Evolutionary conservation across 2,888 invertebrate species (phyloP).

Genomic region (Tubulanus polymorphus): DNA sequence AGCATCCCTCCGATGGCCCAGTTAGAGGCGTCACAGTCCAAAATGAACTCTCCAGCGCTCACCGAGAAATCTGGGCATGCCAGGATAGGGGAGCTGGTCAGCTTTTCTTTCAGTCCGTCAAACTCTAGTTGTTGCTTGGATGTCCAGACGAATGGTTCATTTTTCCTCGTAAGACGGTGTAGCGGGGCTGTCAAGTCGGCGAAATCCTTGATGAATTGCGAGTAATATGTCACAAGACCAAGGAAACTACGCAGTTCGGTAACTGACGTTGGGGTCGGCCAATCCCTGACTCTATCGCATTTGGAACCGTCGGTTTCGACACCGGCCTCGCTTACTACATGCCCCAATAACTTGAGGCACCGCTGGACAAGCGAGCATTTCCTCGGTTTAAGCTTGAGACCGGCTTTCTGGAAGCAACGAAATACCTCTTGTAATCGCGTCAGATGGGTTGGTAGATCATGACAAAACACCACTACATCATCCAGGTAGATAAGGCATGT

Average conservation of each 20-base stretch:
- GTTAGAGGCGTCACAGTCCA: neutral
- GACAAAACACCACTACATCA: neutral
- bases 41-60: neutral
- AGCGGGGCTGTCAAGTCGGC: conserved; percentile 4
- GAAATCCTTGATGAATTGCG: conserved; percentile 4
- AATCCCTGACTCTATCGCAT: neutral
- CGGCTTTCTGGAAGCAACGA: neutral
- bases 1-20: neutral
- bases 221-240: conserved; percentile 4
- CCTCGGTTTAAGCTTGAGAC: conserved; percentile 11
- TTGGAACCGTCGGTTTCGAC: conserved; percentile 4
- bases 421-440: conserved; percentile 5
- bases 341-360: conserved; percentile 14
- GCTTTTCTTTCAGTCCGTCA: neutral
- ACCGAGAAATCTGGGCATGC: neutral
- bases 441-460: neutral
- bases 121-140: neutral
- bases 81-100: neutral
- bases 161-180: neutral
- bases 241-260: conserved; percentile 2
- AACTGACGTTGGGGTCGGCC: neutral
- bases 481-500: neutral
- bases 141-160: neutral
- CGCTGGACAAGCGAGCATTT: conserved; percentile 13
- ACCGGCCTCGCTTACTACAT: conserved; percentile 7